Evolutionary conservation across 2,888 invertebrate species (phyloP), one percentile per base, ranked within the genome.

Genomic region (Pyralis farinalis): DNA sequence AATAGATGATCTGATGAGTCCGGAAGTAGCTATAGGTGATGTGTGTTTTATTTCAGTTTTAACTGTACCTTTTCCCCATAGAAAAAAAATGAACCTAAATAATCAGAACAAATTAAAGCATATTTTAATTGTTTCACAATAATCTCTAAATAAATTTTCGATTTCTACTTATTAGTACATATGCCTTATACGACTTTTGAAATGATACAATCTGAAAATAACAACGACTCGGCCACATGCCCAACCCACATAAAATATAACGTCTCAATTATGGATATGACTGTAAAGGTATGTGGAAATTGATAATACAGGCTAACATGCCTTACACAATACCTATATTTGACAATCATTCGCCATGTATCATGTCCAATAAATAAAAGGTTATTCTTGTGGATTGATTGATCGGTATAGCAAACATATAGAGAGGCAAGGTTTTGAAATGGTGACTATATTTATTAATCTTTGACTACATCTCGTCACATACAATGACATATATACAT

Each of bases 211-310:
- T 25, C 25, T 25, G 25, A 25, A 25, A 25, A 25, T 25, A 25
- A 25, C 7, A 25, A 25, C n/a, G 7, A 7, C 7, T 4, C 29
- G 1, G 12, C 12, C 12, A 12, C 12, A 3, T 25, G 20, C 29
- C 11, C 38, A 12, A 11, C 38, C 38, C 32, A 38, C 38, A 25
- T 32, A 10, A 33, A 38, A 25, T 22, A 10, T 37, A 32, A 38
- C 25, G 16, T 27, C 33, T 38, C 38, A 38, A 38, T 38, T 28
- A 38, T 21, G 32, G 32, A 33, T 38, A 16, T 25, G 27, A 16
- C 7, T 31, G 31, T 31, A 33, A 9, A 27, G 25, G 38, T 38
- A 38, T 25, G 32, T 25, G 38, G 27, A 9, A 9, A 33, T 12
- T 16, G 2, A 16, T 16, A 16, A 16, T 16, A 27, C 32, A 33